Evolutionary conservation across 2,888 invertebrate species (phyloP).

Genomic region (Cheilosia vulpina): DNA sequence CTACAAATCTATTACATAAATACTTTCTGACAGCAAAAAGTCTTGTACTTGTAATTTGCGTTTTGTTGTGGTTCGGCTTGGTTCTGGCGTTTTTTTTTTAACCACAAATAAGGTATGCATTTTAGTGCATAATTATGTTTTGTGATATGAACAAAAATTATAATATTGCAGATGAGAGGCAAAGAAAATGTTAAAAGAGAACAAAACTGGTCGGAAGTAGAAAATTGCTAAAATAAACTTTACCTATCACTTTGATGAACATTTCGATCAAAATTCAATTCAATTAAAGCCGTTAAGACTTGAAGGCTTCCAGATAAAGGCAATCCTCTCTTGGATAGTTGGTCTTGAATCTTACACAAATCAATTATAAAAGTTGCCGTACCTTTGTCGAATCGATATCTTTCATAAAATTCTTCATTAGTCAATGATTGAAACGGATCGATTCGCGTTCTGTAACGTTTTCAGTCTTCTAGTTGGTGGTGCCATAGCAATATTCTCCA

Average conservation of each 20-base stretch:
- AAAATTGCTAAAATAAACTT: not conserved
- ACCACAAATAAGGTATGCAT: no score
- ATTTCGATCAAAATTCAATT: constrained; percentile 9
- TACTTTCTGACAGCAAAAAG: no score
- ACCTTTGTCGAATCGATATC: constrained; percentile 1
- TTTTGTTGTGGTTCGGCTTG: no score
- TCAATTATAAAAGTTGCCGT: constrained; percentile 5
- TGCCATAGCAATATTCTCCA: not conserved
- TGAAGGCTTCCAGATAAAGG: not conserved
- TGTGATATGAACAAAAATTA: no score
- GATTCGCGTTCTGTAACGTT: not conserved
- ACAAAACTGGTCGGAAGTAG: no score
- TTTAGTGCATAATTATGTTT: no score
- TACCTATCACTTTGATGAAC: not conserved
- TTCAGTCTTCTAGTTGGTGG: not conserved
- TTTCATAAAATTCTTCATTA: not conserved
- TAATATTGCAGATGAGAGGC: no score
- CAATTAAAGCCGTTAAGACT: not conserved
- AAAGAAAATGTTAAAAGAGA: no score
- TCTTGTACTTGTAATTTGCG: no score
- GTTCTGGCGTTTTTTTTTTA: no score
- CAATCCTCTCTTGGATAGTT: not conserved
- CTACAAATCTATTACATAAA: no score
- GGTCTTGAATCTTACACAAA: no score
- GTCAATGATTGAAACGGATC: not conserved